Evolutionary conservation across 2,113 vertebrate species (phyloP).

Genomic region (Aldabrachelys gigantea): DNA sequence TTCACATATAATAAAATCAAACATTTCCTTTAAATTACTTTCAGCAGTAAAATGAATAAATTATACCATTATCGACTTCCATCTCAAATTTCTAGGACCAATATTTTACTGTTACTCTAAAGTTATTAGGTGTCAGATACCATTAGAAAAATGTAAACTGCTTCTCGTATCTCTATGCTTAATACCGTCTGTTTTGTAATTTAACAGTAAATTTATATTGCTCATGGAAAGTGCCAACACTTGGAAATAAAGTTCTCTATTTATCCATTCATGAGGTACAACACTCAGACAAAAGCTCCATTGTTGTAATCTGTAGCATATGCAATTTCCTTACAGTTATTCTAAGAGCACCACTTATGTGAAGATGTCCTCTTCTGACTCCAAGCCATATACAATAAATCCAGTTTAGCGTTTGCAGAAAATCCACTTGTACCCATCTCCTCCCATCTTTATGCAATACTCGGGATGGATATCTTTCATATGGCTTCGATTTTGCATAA

Average conservation of each 20-base stretch:
- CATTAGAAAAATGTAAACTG: background rate
- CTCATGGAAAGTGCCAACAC: background rate
- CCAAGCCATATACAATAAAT: background rate
- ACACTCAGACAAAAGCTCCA: background rate
- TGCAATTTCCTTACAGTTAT: background rate
- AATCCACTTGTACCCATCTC: background rate
- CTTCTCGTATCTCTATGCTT: background rate
- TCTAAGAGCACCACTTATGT: background rate
- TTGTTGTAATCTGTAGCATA: background rate
- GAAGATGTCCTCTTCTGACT: background rate
- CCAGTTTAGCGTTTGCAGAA: background rate
- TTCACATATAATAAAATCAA: background rate
- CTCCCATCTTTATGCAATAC: background rate
- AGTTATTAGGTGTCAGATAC: background rate
- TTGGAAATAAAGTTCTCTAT: background rate
- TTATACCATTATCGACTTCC: background rate
- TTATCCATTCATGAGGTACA: background rate
- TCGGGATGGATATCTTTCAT: background rate
- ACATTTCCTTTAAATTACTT: background rate
- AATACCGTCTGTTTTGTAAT: background rate
- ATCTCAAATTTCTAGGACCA: background rate
- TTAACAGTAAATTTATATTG: background rate
- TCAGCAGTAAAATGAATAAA: background rate
- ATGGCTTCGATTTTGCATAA: background rate
- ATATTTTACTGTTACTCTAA: background rate